phyloP scores from a whole-genome alignment of 2,888 invertebrate genomes.

The Synergus umbraculus region DNA sequence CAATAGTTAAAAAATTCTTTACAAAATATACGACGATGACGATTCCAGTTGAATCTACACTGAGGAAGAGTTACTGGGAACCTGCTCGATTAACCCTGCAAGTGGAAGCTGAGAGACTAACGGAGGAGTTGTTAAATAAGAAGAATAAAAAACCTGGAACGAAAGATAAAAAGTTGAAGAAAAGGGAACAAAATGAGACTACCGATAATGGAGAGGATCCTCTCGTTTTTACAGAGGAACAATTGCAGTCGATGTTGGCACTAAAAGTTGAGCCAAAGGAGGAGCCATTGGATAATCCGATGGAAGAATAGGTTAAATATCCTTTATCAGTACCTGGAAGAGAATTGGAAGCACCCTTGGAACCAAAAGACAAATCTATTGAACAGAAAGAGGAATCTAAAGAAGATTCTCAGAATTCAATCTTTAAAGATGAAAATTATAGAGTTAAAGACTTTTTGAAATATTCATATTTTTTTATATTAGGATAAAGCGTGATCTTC shows the following conservation, averaged over 20 bases:
- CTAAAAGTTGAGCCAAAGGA: neutral
- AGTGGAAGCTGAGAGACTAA: neutral
- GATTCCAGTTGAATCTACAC: constrained; percentile 51
- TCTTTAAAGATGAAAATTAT: neutral
- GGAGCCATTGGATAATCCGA: neutral
- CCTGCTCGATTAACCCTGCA: neutral
- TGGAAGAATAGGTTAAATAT: neutral
- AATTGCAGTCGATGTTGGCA: neutral
- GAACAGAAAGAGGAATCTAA: neutral
- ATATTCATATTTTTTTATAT: neutral
- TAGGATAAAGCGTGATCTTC: neutral
- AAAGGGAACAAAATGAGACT: neutral
- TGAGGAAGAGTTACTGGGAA: constrained; percentile 53
- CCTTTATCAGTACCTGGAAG: neutral
- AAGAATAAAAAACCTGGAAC: neutral
- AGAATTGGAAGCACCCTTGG: neutral
- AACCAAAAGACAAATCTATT: neutral
- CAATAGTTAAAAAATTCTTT: neutral
- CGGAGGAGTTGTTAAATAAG: neutral
- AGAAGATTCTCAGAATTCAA: neutral
- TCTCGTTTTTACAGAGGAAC: neutral
- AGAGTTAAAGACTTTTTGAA: neutral
- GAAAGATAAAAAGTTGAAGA: neutral
- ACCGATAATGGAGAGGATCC: neutral
- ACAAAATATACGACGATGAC: neutral